Percentiles rank a stretch among this genome's conserved stretches.
Evolutionary conservation across 2,113 vertebrate genomes (phyloP).

Genomic region (Copsychus sechellarum): DNA sequence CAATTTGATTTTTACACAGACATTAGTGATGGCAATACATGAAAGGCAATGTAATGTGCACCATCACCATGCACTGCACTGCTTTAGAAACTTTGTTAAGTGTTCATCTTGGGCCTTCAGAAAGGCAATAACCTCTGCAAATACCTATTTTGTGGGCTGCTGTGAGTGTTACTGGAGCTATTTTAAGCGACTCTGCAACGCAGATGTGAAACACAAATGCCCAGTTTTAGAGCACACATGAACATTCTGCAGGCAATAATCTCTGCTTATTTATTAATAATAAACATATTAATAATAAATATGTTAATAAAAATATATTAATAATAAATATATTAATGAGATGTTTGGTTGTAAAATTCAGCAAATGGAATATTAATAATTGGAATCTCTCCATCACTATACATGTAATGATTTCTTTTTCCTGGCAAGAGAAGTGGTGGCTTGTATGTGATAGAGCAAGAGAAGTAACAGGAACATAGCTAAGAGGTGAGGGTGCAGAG

Average conservation of each 20-base stretch:
- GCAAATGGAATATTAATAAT: background rate
- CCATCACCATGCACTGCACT: background rate
- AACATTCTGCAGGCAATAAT: background rate
- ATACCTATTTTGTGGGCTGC: background rate
- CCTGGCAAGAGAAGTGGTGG: background rate
- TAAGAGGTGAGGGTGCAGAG: background rate
- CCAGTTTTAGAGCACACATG: accelerated
- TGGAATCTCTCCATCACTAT: background rate
- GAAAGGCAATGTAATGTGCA: background rate
- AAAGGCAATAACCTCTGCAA: background rate
- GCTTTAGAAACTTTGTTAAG: background rate
- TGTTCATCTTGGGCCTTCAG: background rate
- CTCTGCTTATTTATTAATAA: background rate
- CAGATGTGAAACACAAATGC: background rate
- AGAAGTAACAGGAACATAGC: background rate
- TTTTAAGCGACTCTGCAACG: background rate
- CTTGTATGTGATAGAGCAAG: background rate
- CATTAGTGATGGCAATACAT: accelerated
- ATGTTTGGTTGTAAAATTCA: background rate
- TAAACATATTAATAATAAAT: background rate
- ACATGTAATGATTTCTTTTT: background rate
- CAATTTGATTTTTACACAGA: background rate
- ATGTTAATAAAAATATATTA: background rate
- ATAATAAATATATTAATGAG: background rate
- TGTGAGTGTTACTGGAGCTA: background rate